These are phyloP conservation scores for Patella depressa DNA, from an alignment of 2,888 invertebrate species.

Conservation along the genomic window DNA sequence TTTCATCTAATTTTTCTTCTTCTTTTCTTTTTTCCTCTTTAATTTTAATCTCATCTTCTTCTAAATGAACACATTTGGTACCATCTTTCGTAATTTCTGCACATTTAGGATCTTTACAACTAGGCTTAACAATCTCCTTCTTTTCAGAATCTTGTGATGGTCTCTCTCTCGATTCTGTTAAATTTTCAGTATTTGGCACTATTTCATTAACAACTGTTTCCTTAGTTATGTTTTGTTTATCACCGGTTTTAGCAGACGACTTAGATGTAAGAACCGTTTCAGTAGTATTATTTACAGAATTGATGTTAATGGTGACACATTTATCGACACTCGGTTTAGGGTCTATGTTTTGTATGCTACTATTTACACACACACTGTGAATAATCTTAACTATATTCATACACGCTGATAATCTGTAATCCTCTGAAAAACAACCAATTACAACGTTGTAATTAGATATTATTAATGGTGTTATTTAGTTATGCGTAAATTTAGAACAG, in stretches of 20 bases:
- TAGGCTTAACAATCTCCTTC: neutral
- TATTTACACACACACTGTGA: slow-evolving; percentile 67
- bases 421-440: slow-evolving; percentile 75
- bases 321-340: neutral
- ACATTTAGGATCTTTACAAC: slow-evolving; percentile 9
- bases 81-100: slow-evolving; percentile 7
- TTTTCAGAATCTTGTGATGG: neutral
- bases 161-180: neutral
- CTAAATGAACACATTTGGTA: neutral
- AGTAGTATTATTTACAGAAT: slow-evolving; percentile 20
- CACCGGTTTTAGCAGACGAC: neutral
- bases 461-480: too few relatives aligned
- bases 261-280: neutral
- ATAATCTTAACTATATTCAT: slow-evolving; percentile 87
- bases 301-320: slow-evolving; percentile 37
- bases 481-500: too few relatives aligned
- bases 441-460: too few relatives aligned
- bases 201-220: too few relatives aligned
- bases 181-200: too few relatives aligned
- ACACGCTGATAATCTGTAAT: slow-evolving; percentile 91
- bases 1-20: slow-evolving; percentile 6
- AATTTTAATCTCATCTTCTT: slow-evolving; percentile 4
- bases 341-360: neutral
- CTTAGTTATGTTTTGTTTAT: neutral
- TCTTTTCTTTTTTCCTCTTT: slow-evolving; percentile 6